A percentile compares a stretch with the other conserved stretches of the same genome.
phyloP scores from a whole-genome alignment of 2,888 invertebrate species.

The Lissonota sp. region DNA sequence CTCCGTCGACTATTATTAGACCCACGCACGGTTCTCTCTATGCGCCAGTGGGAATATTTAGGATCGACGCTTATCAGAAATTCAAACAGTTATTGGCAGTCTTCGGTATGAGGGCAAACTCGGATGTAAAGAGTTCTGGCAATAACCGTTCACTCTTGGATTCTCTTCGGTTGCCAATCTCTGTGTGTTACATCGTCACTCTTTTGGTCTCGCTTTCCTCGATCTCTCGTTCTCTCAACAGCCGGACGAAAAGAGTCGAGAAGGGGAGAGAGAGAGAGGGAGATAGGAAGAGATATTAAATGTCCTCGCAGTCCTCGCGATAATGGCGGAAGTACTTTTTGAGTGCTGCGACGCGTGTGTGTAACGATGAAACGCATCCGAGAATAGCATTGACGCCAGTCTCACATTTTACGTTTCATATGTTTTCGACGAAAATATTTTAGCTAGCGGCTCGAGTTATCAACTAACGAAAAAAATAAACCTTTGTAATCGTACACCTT shows the following conservation, averaged over 20 bases:
- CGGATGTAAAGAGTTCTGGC: not conserved
- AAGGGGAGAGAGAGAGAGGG: constrained; percentile 28
- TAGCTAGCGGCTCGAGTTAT: not conserved
- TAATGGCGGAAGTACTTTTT: constrained; percentile 68
- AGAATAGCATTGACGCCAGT: constrained; percentile 58
- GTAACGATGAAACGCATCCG: constrained; percentile 59
- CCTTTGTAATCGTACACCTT: constrained; percentile 6
- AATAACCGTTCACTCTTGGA: not conserved
- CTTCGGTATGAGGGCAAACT: not conserved
- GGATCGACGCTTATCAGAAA: not conserved
- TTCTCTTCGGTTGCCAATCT: not conserved
- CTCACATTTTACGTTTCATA: not conserved
- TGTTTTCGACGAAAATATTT: not conserved
- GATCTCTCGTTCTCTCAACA: constrained; percentile 2
- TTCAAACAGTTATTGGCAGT: not conserved
- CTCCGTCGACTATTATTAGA: constrained; percentile 66
- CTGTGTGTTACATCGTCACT: not conserved
- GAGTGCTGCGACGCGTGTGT: constrained; percentile 51
- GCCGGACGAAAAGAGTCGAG: not conserved
- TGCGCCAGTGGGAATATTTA: not conserved
- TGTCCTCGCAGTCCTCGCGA: constrained; percentile 41
- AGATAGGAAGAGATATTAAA: not conserved
- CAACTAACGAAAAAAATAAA: not conserved
- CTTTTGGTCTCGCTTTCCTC: not conserved
- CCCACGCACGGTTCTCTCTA: constrained; percentile 23